Evolutionary conservation across 2,888 invertebrate genomes (phyloP), one percentile per base, ranked within the genome.

Genomic region (Athripsodes cinereus): DNA sequence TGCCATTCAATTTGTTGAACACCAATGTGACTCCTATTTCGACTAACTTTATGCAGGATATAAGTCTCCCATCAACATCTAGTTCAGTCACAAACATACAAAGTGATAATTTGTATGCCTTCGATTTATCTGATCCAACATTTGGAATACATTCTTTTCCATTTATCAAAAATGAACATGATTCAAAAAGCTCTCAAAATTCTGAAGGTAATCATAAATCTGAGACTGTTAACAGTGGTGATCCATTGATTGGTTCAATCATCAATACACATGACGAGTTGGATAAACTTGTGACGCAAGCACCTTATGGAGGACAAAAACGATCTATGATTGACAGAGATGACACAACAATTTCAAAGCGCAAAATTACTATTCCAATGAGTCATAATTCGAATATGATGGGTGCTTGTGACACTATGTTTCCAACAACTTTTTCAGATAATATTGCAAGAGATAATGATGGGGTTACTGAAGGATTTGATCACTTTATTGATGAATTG

Each of bases 401-500:
- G 5, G 5, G 5, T 22, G 48, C 19, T 19, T 19, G 21, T 48
- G 48, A 48, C 19, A 21, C 19, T 2, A 48, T 48, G 11, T 40
- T 40, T 40, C 40, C 40, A 13, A 40, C 13, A 40, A 40, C 2
- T 40, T 40, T n/a, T 13, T 8, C 40, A 5, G 40, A 40, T 13
- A 40, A 40, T 13, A 16, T 40, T 13, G 13, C 16, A 16, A 40
- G 40, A 40, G 3, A 13, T 5, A 40, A 13, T 40, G 40, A 40
- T 13, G 5, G 3, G 3, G 6, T 48, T 3, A 3, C 50, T 6
- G 16, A 21, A 3, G 55, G 58, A 48, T 60, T 62, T 19, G 62
- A 62, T 20, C 40, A 18, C 11, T 60, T 60, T 50, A 62, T 62
- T 50, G 21, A 62, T 19, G 55, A 62, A 26, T 35, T 62, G n/a